Percentiles rank a stretch among this genome's conserved stretches.
Evolutionary conservation across 2,888 invertebrate genomes (phyloP).

Genomic region (Diarsia dahlii): DNA sequence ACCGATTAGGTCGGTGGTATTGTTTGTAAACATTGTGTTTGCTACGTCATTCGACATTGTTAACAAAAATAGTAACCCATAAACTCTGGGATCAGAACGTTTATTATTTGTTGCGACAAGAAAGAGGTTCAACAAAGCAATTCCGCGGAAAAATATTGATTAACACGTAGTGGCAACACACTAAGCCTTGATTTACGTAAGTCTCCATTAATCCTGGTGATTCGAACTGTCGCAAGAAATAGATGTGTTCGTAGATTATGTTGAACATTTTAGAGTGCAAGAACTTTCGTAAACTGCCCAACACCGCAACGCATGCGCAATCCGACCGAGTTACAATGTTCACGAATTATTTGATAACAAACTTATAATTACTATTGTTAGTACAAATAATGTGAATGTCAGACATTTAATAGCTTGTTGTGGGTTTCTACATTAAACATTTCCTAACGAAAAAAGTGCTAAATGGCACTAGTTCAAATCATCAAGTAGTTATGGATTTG

Average conservation of each 20-base stretch:
- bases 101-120: slow-evolving; percentile 23
- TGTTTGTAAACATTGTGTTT: slow-evolving; percentile 69
- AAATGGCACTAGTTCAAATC: slow-evolving; percentile 3
- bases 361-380: slow-evolving; percentile 66
- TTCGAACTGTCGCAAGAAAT: slow-evolving; percentile 60
- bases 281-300: slow-evolving; percentile 69
- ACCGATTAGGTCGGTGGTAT: slow-evolving; percentile 42
- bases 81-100: slow-evolving; percentile 38
- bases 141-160: slow-evolving; percentile 36
- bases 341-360: slow-evolving; percentile 74
- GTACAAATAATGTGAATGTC: slow-evolving; percentile 54
- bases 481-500: background rate
- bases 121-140: slow-evolving; percentile 21
- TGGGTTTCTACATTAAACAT: slow-evolving; percentile 16
- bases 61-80: slow-evolving; percentile 66
- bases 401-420: slow-evolving; percentile 8
- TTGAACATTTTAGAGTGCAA: slow-evolving; percentile 64
- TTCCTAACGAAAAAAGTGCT: background rate
- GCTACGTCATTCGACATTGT: slow-evolving; percentile 62
- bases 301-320: slow-evolving; percentile 63
- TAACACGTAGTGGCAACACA: slow-evolving; percentile 24
- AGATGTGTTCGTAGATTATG: slow-evolving; percentile 69
- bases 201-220: slow-evolving; percentile 57
- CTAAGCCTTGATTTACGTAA: slow-evolving; percentile 50
- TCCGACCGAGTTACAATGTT: slow-evolving; percentile 69